phyloP scores from a whole-genome alignment of 2,888 invertebrate genomes.

The Macropis europaea region DNA sequence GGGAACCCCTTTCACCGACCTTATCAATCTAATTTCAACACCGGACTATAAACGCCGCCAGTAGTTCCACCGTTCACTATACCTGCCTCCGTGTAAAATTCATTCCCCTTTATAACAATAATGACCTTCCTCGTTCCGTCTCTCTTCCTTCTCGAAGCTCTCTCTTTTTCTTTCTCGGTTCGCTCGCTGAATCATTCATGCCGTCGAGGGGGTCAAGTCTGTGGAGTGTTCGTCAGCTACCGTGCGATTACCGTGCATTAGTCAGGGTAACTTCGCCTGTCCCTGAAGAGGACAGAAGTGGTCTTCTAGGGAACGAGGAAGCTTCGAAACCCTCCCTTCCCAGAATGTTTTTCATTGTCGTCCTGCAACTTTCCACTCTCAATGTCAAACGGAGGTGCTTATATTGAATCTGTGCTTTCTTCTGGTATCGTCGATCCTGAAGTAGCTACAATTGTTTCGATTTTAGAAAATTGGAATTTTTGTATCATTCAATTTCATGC shows the following conservation, averaged over 20 bases:
- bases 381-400: no score
- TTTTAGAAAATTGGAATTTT: no score
- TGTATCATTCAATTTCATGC: no score
- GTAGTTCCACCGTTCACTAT: conserved; percentile 8
- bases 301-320: conserved; percentile 28
- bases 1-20: background rate
- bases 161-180: no score
- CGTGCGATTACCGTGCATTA: conserved; percentile 61
- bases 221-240: conserved; percentile 60
- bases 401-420: background rate
- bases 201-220: conserved; percentile 53
- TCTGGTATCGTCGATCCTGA: background rate
- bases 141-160: no score
- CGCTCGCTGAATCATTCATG: conserved; percentile 67
- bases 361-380: background rate
- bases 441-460: no score
- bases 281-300: conserved; percentile 47
- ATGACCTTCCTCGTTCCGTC: conserved; percentile 60
- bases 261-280: conserved; percentile 47
- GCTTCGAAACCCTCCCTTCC: conserved; percentile 1
- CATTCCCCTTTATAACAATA: conserved; percentile 64
- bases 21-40: conserved; percentile 22
- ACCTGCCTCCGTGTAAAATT: conserved; percentile 52
- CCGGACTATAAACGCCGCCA: conserved; percentile 9
- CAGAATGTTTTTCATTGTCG: conserved; percentile 4